Evolutionary conservation across 2,113 vertebrate species (phyloP), one percentile per base, ranked within the genome.

Genomic region (Oceanodroma tethys): DNA sequence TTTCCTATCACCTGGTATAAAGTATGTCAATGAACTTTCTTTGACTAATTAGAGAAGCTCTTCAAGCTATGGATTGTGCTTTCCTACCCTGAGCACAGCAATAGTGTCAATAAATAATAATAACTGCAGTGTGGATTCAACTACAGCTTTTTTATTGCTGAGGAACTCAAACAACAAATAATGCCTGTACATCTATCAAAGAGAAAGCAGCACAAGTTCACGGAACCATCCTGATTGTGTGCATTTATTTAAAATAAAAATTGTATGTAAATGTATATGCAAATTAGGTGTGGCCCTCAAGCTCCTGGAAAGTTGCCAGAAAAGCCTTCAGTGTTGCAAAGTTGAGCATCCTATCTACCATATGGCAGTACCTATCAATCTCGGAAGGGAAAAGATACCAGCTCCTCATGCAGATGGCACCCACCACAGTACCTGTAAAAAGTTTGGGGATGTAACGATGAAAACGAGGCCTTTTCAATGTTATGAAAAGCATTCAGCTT

Each of bases 281-380:
- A 97, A 97, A 97, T 97, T 7, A 94, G n/a, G 60, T 30, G 58
- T 90, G 94, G 88, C 95, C 97, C 96, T 95, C 83, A 6, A 95
- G 96, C 81, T 91, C 55, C 93, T 97, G 97, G 95, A 91, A 53
- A 53, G 48, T 85, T 2, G 89, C 94, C 95, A 97, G 27, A 80
- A 86, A 85, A 91, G 81, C 93, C 95, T 80, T 93, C 25, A 76
- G 95, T 80, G 71, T 91, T 90, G 84, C 84, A 96, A 96, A 96
- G 91, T 95, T 93, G 94, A 97, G 55, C 93, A 89, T 96, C 96
- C 74, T 66, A 58, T 82, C 87, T 30, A 34, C 93, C 96, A 97
- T 96, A 95, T 97, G 97, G 91, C 89, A 26, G 70, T 60, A 95
- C 95, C 95, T 82, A 92, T 95, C 66, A 82, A 66, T 94, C 70